phyloP scores from a whole-genome alignment of 2,113 vertebrate genomes.

The Fulmarus glacialis region DNA sequence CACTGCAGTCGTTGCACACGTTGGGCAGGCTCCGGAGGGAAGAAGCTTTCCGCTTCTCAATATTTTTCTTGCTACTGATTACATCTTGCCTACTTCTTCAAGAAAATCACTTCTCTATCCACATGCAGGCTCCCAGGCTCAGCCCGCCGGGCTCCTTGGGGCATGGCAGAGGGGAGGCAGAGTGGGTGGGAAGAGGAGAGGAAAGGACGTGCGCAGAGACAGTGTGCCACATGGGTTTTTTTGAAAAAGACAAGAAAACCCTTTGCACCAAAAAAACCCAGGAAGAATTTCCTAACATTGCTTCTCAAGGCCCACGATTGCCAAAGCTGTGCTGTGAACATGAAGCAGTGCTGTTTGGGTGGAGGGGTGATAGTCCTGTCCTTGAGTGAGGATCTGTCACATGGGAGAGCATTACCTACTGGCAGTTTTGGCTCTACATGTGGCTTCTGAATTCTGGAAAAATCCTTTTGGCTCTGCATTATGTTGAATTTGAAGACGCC shows the following conservation, averaged over 20 bases:
- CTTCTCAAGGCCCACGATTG: not conserved
- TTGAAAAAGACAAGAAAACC: not conserved
- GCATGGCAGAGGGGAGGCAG: not conserved
- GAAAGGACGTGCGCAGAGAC: not conserved
- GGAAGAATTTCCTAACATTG: not conserved
- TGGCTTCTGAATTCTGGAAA: not conserved
- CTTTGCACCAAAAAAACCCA: not conserved
- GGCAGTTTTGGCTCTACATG: accelerated
- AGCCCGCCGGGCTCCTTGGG: not conserved
- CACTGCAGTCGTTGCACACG: not conserved
- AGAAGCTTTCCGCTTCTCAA: not conserved
- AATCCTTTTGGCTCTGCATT: not conserved
- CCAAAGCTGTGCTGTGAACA: not conserved
- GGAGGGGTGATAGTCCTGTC: not conserved
- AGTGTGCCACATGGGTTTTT: not conserved
- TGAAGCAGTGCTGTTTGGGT: not conserved
- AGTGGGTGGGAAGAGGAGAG: not conserved
- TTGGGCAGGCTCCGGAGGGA: not conserved
- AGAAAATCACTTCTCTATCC: not conserved
- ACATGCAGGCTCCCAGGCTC: not conserved
- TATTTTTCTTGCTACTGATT: not conserved
- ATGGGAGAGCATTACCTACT: not conserved
- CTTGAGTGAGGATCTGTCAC: not conserved
- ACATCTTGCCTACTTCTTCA: not conserved
- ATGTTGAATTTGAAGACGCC: not conserved